These are phyloP conservation scores for Sinosuthora webbiana DNA, from an alignment of 2,113 vertebrate species.

Conservation along the genomic window DNA sequence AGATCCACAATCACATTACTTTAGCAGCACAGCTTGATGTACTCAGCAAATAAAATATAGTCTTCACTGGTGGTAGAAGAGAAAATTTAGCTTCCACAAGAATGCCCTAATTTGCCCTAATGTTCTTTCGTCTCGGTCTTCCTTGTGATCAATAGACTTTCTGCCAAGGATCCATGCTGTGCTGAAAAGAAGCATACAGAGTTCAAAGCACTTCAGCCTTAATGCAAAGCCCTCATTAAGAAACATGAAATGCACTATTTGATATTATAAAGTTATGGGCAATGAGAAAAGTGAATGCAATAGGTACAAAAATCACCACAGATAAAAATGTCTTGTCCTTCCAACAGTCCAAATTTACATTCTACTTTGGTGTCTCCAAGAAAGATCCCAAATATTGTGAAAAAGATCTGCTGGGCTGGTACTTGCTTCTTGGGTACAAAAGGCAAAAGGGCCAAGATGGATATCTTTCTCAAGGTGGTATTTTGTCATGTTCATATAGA, in stretches of 20 bases:
- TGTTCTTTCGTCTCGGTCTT: background rate
- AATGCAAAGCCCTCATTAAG: slow-evolving; percentile 55
- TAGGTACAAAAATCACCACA: background rate
- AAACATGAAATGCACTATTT: slow-evolving; percentile 43
- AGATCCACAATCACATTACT: slow-evolving; percentile 17
- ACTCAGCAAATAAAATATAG: slow-evolving; percentile 45
- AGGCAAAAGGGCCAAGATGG: background rate
- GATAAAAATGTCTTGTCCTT: background rate
- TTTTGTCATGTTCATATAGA: background rate
- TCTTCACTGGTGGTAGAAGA: slow-evolving; percentile 6
- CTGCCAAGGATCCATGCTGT: background rate
- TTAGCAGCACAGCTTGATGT: slow-evolving; percentile 25
- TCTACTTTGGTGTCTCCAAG: background rate
- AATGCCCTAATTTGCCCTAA: slow-evolving; percentile 37
- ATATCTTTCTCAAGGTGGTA: background rate
- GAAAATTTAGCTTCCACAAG: slow-evolving; percentile 28
- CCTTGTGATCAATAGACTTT: background rate
- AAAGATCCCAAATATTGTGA: background rate
- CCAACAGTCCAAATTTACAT: background rate
- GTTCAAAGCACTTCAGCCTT: slow-evolving; percentile 45
- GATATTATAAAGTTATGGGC: background rate
- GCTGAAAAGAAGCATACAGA: slow-evolving; percentile 36
- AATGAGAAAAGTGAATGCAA: background rate
- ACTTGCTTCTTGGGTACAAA: background rate
- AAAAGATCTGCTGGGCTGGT: background rate